A percentile compares a stretch with the other conserved stretches of the same genome.
These are phyloP conservation scores for Hippopotamus amphibius DNA, from an alignment of 2,113 vertebrate species.

Conservation along the genomic window DNA sequence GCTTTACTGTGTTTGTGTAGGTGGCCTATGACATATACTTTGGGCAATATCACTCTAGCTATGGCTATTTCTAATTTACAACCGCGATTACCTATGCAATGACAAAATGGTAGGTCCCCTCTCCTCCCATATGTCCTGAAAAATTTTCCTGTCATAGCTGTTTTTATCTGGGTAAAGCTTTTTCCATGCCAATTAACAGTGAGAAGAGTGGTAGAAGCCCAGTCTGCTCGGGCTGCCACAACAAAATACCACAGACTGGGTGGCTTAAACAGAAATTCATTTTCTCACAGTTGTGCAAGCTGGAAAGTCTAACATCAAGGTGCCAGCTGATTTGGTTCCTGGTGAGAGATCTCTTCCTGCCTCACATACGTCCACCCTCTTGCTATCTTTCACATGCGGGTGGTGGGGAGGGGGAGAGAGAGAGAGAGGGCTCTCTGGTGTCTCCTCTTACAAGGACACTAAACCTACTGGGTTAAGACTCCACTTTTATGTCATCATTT, in stretches of 20 bases:
- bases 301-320: background rate
- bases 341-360: background rate
- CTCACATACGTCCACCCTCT: background rate
- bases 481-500: background rate
- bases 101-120: background rate
- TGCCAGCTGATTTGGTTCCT: background rate
- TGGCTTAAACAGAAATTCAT: background rate
- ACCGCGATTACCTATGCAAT: background rate
- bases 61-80: background rate
- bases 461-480: background rate
- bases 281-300: background rate
- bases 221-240: background rate
- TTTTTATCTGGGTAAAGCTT: background rate
- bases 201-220: background rate
- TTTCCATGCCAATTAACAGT: background rate
- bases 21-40: background rate
- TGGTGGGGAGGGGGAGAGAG: background rate
- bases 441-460: background rate
- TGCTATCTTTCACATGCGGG: background rate
- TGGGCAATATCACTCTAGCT: background rate
- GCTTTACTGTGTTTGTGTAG: background rate
- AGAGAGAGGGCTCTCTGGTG: background rate
- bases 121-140: background rate
- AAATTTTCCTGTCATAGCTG: background rate
- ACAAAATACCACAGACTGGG: background rate